phyloP scores from a whole-genome alignment of 2,113 vertebrate species.

The Myanophis thanlyinensis region DNA sequence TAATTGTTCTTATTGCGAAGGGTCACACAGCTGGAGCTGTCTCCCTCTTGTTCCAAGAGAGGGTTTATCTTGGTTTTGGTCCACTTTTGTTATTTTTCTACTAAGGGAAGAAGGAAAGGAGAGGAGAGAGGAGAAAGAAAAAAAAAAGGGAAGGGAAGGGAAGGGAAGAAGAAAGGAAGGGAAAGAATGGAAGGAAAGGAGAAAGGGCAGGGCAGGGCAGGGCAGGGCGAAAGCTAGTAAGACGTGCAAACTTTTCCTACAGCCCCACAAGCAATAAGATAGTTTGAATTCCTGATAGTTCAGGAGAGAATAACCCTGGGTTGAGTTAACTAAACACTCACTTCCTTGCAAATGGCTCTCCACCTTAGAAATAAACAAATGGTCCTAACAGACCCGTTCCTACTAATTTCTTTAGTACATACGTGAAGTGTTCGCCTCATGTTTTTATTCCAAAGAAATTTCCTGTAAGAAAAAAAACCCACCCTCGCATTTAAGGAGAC shows the following conservation, averaged over 20 bases:
- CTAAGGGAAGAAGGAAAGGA: too few species aligned
- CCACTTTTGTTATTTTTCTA: background rate
- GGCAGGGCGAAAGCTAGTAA: background rate
- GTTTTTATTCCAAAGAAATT: background rate
- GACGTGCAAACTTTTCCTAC: background rate
- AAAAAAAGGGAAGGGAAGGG: too few species aligned
- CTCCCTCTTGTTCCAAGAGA: background rate
- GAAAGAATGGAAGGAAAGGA: fast-evolving
- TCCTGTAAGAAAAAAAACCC: background rate
- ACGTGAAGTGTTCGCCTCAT: fast-evolving
- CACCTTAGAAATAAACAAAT: background rate
- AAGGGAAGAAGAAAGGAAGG: too few species aligned
- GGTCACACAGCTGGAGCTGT: too few species aligned
- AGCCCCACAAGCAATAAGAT: background rate
- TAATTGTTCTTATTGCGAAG: background rate
- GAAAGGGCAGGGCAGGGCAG: too few species aligned
- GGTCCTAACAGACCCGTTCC: background rate
- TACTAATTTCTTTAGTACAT: background rate
- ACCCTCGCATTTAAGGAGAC: background rate
- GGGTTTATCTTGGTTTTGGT: background rate
- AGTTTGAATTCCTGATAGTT: background rate
- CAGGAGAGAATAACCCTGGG: background rate
- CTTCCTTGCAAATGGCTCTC: background rate
- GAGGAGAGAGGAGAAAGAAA: too few species aligned
- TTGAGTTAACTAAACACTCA: background rate